Evolutionary conservation across 2,888 invertebrate species (phyloP).

Genomic region (Drosophila prolongata): DNA sequence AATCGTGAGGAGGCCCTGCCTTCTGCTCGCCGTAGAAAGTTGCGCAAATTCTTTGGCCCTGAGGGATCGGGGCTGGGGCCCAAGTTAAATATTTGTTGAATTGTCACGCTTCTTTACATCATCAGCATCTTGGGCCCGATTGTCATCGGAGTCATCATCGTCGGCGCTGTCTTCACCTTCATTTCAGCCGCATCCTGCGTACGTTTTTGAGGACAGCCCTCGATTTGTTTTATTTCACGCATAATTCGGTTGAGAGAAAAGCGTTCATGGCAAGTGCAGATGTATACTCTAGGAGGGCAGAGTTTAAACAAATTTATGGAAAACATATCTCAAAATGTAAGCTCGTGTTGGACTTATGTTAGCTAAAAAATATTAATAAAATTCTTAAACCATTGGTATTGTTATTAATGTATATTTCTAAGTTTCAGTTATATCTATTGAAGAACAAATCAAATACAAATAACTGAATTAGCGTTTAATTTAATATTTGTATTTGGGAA

Average conservation of each 20-base stretch:
- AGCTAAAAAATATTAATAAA: too few species aligned
- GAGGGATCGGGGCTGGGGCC: slow-evolving; percentile 34
- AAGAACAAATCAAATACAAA: too few species aligned
- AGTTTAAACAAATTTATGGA: background rate
- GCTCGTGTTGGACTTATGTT: too few species aligned
- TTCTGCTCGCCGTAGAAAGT: slow-evolving; percentile 65
- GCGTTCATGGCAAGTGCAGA: slow-evolving; percentile 15
- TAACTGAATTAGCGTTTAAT: too few species aligned
- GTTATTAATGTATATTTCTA: too few species aligned
- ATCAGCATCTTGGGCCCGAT: slow-evolving; percentile 47
- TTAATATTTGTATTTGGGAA: too few species aligned
- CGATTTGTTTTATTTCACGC: slow-evolving; percentile 22
- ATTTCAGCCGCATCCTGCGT: slow-evolving; percentile 65
- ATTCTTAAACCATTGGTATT: too few species aligned
- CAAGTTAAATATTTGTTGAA: slow-evolving; percentile 74
- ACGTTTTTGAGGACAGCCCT: slow-evolving; percentile 76
- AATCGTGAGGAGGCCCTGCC: slow-evolving; percentile 56
- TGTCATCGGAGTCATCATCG: slow-evolving; percentile 37
- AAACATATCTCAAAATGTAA: too few species aligned
- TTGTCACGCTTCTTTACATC: slow-evolving; percentile 76
- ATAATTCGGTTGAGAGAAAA: slow-evolving; percentile 54
- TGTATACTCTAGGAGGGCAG: background rate
- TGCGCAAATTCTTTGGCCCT: slow-evolving; percentile 77
- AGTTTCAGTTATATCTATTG: too few species aligned
- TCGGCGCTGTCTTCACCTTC: slow-evolving; percentile 38